Evolutionary conservation across 2,888 invertebrate genomes (phyloP).

Genomic region (Noctuana brunneofusca): DNA sequence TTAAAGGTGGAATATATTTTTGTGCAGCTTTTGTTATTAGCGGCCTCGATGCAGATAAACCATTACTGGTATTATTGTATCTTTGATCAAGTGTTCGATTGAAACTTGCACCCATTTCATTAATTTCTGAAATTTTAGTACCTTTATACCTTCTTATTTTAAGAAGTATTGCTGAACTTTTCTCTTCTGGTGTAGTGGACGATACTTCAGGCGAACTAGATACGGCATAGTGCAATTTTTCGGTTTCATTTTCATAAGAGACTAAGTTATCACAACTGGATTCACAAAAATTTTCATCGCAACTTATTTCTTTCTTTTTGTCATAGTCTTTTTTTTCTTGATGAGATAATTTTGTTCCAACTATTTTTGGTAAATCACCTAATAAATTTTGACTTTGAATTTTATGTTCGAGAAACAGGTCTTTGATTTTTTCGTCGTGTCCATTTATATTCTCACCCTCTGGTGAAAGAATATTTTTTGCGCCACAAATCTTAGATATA

Average conservation of each 20-base stretch:
- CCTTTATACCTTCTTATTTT: conserved; percentile 74
- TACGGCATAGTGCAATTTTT: conserved; percentile 45
- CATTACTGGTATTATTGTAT: conserved; percentile 43
- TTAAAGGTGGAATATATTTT: conserved; percentile 78
- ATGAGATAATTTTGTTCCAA: conserved; percentile 4
- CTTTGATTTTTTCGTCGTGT: background rate
- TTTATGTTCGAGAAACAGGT: background rate
- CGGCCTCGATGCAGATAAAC: conserved; percentile 53
- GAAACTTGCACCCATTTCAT: conserved; percentile 50
- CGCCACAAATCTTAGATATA: background rate
- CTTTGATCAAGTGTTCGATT: conserved; percentile 51
- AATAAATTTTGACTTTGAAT: background rate
- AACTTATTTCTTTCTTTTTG: conserved; percentile 6
- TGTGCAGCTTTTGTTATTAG: conserved; percentile 77
- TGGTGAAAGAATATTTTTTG: background rate
- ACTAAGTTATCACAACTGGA: conserved; percentile 56
- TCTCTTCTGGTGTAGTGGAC: conserved; percentile 76
- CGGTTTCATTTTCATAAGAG: conserved; percentile 46
- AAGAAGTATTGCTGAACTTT: conserved; percentile 63
- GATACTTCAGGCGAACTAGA: conserved; percentile 76
- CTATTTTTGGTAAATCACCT: background rate
- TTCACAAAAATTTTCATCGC: conserved; percentile 53
- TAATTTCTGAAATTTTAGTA: conserved; percentile 65
- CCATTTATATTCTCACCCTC: background rate
- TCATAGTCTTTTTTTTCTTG: conserved; percentile 43